Base-by-base conservation (phyloP, 2,797 vertebrate genomes). In the Coreius guichenoti region DNA sequence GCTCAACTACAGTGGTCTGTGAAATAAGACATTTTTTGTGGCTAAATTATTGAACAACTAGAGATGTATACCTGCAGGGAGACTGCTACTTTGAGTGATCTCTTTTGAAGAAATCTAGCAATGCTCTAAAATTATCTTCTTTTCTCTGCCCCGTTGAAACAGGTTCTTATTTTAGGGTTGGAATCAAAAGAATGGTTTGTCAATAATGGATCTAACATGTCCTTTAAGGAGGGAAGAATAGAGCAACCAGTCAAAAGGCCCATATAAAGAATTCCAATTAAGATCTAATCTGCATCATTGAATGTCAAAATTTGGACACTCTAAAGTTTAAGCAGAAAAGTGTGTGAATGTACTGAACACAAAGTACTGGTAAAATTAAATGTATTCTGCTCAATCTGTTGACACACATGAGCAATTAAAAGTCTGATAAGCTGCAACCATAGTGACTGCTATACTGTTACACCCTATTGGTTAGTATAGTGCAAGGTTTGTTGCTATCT, bases 31-130 rank as follows among this genome's bases (percentile, higher is more conserved):
- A 90, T 93, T 92, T 83, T 91, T 33, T 33, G 47, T 56, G 26
- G 81, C 29, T 93, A 87, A 93, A 94, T 94, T 93, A 94, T 93
- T 94, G 90, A 93, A 90, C 86, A 92, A 91, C 92, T 89, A 88
- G 89, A 92, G 89, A 91, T 93, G 92, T 93, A 91, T 87, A 94
- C 92, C 93, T 94, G 90, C 87, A 91, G 92, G 89, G 88, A 92
- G 91, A 92, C 84, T 89, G 74, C 81, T 77, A 76, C 84, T 73
- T 75, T 72, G 65, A 77, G 78, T 82, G 86, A 84, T 88, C 67
- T 90, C 88, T 87, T 21, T 69, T 72, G 31, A 86, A 86, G 84
- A 86, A 84, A 87, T 75, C 91, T 21, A 43, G 45, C 45, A 74
- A 21, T 63, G 29, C 14, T 68, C 19, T 43, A 82, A 61, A 86